Percentiles rank a stretch among this genome's conserved stretches.
phyloP scores from a whole-genome alignment of 92 coral and sea anemone genomes.

The Virgularia gustaviana region DNA sequence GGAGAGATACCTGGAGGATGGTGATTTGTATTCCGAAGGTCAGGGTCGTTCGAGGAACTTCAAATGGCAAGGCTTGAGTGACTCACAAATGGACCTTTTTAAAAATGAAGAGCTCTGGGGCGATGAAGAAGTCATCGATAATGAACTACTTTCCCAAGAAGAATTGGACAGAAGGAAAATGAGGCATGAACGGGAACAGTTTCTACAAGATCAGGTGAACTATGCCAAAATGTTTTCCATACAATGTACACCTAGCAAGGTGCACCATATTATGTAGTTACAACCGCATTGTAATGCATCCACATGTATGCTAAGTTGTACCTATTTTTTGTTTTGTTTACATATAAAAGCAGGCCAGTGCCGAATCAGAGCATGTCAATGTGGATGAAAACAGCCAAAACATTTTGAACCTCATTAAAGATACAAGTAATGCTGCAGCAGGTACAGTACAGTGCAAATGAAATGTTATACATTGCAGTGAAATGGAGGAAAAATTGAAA shows the following conservation, averaged over 20 bases:
- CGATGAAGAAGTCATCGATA: constrained; percentile 65
- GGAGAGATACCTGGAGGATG: constrained; percentile 90
- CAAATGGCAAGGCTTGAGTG: constrained; percentile 86
- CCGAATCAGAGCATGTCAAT: constrained; percentile 54
- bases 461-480: too few relatives aligned
- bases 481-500: too few relatives aligned
- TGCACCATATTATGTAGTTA: too few relatives aligned
- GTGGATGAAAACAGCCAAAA: constrained; percentile 90
- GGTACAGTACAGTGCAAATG: constrained; percentile 42
- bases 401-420: constrained; percentile 76
- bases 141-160: constrained; percentile 69
- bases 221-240: too few relatives aligned
- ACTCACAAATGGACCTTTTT: constrained; percentile 78
- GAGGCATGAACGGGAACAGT: constrained; percentile 83
- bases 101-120: constrained; percentile 84
- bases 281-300: too few relatives aligned
- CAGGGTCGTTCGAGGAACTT: constrained; percentile 87
- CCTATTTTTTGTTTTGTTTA: too few relatives aligned
- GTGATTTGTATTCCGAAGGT: constrained; percentile 84
- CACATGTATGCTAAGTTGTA: too few relatives aligned
- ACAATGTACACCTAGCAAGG: too few relatives aligned
- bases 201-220: constrained; percentile 84
- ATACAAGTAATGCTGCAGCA: constrained; percentile 65
- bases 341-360: too few relatives aligned
- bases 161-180: constrained; percentile 87